Evolutionary conservation across 2,888 invertebrate species (phyloP).

Genomic region (Epinotia bilunana): DNA sequence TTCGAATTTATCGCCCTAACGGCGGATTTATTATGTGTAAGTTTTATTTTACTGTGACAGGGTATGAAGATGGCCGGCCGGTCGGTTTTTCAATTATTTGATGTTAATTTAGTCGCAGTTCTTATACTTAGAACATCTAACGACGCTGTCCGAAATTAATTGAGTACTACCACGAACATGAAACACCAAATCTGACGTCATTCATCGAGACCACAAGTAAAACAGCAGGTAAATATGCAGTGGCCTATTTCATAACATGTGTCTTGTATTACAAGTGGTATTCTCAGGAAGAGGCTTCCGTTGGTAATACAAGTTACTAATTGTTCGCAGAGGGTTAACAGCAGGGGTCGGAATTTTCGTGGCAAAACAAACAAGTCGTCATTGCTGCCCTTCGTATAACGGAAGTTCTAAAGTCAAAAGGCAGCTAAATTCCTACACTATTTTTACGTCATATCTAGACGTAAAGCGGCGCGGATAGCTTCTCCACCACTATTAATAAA

Average conservation of each 20-base stretch:
- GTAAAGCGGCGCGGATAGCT: too few relatives aligned
- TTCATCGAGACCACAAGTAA: neutral
- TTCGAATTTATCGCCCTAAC: neutral
- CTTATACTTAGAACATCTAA: neutral
- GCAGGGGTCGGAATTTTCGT: slow-evolving; percentile 1
- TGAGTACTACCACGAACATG: neutral
- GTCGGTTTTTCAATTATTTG: neutral
- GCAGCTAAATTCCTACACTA: neutral
- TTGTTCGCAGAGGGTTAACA: neutral
- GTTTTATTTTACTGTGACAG: neutral
- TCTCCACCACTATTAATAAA: neutral
- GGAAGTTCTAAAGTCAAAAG: neutral
- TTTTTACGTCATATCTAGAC: too few relatives aligned
- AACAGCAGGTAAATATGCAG: neutral
- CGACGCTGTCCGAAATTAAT: neutral
- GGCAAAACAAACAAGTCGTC: neutral
- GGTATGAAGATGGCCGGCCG: neutral
- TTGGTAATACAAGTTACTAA: too few relatives aligned
- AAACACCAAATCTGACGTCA: neutral
- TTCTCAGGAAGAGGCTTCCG: too few relatives aligned
- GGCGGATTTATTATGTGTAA: neutral
- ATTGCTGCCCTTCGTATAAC: neutral
- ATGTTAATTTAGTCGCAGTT: neutral
- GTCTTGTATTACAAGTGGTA: too few relatives aligned
- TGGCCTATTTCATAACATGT: too few relatives aligned